Conservation (phyloP, 2,888 invertebrate species). For the Creontiades dilutus region DNA sequence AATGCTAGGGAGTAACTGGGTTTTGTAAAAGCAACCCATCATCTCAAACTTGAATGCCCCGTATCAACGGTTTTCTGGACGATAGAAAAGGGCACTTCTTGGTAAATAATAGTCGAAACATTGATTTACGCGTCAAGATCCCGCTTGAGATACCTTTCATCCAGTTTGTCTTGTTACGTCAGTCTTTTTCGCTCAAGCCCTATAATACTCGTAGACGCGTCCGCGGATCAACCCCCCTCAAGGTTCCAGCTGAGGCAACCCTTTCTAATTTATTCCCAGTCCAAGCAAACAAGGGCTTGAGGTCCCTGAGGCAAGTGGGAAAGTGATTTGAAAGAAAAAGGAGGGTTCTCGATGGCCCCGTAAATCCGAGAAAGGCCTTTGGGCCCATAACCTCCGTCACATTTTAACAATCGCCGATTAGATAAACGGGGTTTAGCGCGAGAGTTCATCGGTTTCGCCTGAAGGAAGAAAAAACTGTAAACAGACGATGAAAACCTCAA, state of each 20-base stretch:
- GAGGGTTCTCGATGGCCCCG: neutral
- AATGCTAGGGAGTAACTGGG: neutral
- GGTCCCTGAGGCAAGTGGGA: constrained; percentile 21
- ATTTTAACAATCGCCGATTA: constrained; percentile 44
- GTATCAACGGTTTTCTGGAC: neutral
- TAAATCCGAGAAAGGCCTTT: constrained; percentile 17
- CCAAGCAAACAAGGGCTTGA: constrained; percentile 29
- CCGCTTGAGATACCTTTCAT: constrained; percentile 34
- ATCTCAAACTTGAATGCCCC: neutral
- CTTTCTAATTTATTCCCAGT: constrained; percentile 61
- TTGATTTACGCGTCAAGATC: constrained; percentile 43
- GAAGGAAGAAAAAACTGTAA: neutral
- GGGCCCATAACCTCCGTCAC: constrained; percentile 16
- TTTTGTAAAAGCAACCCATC: neutral
- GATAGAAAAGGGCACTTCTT: constrained; percentile 41
- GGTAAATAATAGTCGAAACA: constrained; percentile 1
- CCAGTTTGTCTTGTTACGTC: constrained; percentile 44
- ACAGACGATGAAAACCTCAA: neutral
- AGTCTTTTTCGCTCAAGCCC: neutral
- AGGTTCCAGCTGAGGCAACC: constrained; percentile 1
- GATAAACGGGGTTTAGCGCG: constrained; percentile 33
- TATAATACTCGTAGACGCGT: constrained; percentile 29
- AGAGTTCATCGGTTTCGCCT: neutral
- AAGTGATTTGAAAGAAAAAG: constrained; percentile 28
- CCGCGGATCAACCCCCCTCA: constrained; percentile 27